A percentile compares a stretch with the other conserved stretches of the same genome.
Evolutionary conservation across 2,888 invertebrate genomes (phyloP).

Genomic region (Prostheceraeus crozeri): DNA sequence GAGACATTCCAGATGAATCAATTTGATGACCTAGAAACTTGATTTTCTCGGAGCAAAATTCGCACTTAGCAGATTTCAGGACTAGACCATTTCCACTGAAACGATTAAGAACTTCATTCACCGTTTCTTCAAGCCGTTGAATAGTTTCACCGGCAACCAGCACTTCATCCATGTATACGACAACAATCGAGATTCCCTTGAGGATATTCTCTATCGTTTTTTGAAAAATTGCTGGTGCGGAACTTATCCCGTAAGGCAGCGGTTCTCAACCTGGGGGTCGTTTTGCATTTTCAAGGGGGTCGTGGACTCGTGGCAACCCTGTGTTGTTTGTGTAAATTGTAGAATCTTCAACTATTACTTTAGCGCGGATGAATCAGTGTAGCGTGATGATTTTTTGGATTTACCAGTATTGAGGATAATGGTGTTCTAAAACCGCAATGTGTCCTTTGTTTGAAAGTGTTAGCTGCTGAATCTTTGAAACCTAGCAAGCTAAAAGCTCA

Average conservation of each 20-base stretch:
- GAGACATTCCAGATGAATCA: constrained; percentile 16
- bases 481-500: too few relatives aligned
- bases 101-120: neutral
- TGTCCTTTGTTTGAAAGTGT: neutral
- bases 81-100: neutral
- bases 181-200: constrained; percentile 15
- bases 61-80: constrained; percentile 3
- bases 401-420: neutral
- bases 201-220: constrained; percentile 22
- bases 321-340: too few relatives aligned
- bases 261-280: too few relatives aligned
- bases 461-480: too few relatives aligned
- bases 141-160: constrained; percentile 27
- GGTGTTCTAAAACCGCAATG: neutral
- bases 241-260: constrained; percentile 15
- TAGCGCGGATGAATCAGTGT: too few relatives aligned
- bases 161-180: constrained; percentile 30
- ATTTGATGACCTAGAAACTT: constrained; percentile 24
- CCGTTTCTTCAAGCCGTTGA: constrained; percentile 16
- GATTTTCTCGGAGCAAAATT: constrained; percentile 24
- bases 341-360: too few relatives aligned
- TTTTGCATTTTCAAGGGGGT: too few relatives aligned
- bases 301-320: too few relatives aligned
- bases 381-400: too few relatives aligned
- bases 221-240: constrained; percentile 7